A percentile compares a stretch with the other conserved stretches of the same genome.
Evolutionary conservation across 2,888 invertebrate species (phyloP).

Genomic region (Metopia argyrocephala): DNA sequence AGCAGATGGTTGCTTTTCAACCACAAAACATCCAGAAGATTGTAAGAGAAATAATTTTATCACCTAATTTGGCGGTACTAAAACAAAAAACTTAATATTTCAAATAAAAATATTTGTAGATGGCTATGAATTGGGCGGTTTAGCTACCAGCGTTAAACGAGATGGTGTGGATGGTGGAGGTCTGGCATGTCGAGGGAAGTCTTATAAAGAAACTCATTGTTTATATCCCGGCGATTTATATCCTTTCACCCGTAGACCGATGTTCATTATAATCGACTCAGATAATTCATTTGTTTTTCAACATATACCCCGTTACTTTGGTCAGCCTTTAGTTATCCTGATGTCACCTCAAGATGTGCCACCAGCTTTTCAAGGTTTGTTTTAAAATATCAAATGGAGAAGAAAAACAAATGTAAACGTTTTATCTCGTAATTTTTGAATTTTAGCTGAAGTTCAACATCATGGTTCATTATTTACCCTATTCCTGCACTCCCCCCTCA

Average conservation of each 20-base stretch:
- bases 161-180: slow-evolving; percentile 81
- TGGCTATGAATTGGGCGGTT: slow-evolving; percentile 95
- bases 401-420: neutral
- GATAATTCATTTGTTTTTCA: slow-evolving; percentile 96
- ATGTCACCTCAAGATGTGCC: slow-evolving; percentile 96
- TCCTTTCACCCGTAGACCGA: slow-evolving; percentile 94
- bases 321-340: slow-evolving; percentile 93
- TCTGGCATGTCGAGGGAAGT: slow-evolving; percentile 77
- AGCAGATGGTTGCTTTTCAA: slow-evolving; percentile 92
- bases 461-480: slow-evolving; percentile 96
- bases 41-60: slow-evolving; percentile 83
- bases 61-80: too few relatives aligned
- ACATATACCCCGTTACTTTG: slow-evolving; percentile 94
- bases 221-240: slow-evolving; percentile 96
- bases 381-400: neutral
- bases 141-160: slow-evolving; percentile 91
- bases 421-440: slow-evolving; percentile 31
- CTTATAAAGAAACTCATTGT: slow-evolving; percentile 85
- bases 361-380: slow-evolving; percentile 87
- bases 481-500: slow-evolving; percentile 95
- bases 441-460: slow-evolving; percentile 86
- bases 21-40: slow-evolving; percentile 92
- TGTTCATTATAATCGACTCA: slow-evolving; percentile 96
- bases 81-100: neutral
- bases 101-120: slow-evolving; percentile 78